phyloP scores from a whole-genome alignment of 2,888 invertebrate species.

The Unio delphinus region DNA sequence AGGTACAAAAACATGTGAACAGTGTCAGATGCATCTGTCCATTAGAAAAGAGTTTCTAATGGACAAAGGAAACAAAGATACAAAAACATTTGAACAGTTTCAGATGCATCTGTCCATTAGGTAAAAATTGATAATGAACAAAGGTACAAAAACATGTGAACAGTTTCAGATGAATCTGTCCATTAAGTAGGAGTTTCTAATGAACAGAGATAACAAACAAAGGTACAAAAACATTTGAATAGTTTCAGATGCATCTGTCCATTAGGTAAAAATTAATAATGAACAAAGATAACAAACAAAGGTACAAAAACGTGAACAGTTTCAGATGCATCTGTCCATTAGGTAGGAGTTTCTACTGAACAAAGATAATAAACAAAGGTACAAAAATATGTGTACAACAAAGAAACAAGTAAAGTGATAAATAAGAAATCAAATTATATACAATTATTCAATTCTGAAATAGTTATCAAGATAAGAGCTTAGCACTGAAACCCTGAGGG shows the following conservation, averaged over 20 bases:
- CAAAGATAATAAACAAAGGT: too few relatives aligned
- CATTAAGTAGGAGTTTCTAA: slow-evolving; percentile 25
- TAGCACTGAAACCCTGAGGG: too few relatives aligned
- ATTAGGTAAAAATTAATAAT: slow-evolving; percentile 24
- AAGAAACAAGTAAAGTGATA: too few relatives aligned
- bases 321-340: slow-evolving; percentile 37
- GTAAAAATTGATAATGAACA: slow-evolving; percentile 18
- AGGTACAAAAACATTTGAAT: slow-evolving; percentile 1
- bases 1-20: slow-evolving; percentile 3
- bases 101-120: slow-evolving; percentile 39
- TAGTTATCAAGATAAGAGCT: too few relatives aligned
- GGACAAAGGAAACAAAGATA: too few relatives aligned
- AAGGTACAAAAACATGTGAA: too few relatives aligned
- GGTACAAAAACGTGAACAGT: slow-evolving; percentile 4
- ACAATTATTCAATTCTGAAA: too few relatives aligned
- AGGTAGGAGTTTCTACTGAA: slow-evolving; percentile 23
- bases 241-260: slow-evolving; percentile 36
- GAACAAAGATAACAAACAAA: too few relatives aligned
- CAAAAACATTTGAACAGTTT: slow-evolving; percentile 11
- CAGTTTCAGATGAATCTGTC: slow-evolving; percentile 36
- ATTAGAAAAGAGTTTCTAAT: slow-evolving; percentile 24
- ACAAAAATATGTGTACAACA: too few relatives aligned
- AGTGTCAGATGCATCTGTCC: slow-evolving; percentile 36
- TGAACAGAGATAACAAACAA: too few relatives aligned
- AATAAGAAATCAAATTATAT: too few relatives aligned